Evolutionary conservation across 2,888 invertebrate species (phyloP).

Genomic region (Chaetoderma sp.): DNA sequence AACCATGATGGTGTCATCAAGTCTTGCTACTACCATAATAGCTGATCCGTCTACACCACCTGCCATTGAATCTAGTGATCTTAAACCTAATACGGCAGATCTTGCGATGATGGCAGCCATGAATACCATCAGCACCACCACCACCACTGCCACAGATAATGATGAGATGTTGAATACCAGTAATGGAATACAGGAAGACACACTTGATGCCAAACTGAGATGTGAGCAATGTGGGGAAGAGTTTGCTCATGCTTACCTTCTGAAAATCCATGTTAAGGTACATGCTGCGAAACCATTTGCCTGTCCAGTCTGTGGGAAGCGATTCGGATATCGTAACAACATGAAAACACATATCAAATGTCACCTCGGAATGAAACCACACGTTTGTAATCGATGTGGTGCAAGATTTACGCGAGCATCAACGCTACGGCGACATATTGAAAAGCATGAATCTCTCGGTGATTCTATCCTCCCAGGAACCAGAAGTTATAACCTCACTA

Average conservation of each 20-base stretch:
- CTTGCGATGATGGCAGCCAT: not conserved
- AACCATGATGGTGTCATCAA: not conserved
- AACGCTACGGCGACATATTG: conserved; percentile 52
- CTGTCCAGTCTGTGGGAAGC: conserved; percentile 58
- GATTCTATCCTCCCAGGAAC: no score
- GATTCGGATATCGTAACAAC: conserved; percentile 64
- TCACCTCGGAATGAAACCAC: conserved; percentile 60
- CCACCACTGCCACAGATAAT: conserved; percentile 1
- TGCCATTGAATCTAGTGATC: not conserved
- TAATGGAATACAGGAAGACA: not conserved
- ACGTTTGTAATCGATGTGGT: conserved; percentile 58
- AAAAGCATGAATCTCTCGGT: conserved; percentile 8
- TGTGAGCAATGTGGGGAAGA: conserved; percentile 57
- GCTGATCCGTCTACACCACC: not conserved
- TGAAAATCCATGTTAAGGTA: conserved; percentile 53
- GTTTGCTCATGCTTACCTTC: conserved; percentile 53
- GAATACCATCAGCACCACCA: not conserved
- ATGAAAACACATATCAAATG: conserved; percentile 64
- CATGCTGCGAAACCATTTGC: conserved; percentile 61
- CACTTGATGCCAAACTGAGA: conserved; percentile 44
- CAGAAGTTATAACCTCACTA: no score
- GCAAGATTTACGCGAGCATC: conserved; percentile 62
- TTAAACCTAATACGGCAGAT: not conserved
- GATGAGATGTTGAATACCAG: conserved; percentile 30
- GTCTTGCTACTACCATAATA: not conserved